Percentiles rank a stretch among this genome's conserved stretches.
These are phyloP conservation scores for Lithosia quadra DNA, from an alignment of 2,888 invertebrate species.

Conservation along the genomic window DNA sequence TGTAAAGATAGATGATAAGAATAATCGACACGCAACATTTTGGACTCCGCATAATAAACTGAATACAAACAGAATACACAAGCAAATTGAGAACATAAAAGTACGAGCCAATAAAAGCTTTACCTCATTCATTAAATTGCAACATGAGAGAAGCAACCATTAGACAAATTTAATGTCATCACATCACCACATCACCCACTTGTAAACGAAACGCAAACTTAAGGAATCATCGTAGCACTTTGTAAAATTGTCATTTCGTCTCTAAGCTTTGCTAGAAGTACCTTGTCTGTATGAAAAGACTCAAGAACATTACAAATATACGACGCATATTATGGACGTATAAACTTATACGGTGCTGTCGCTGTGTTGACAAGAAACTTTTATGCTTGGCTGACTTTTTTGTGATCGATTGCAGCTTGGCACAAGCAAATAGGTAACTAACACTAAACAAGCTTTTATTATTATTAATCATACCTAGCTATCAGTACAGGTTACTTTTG, in stretches of 20 bases:
- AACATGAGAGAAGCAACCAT: constrained; percentile 4
- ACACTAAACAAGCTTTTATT: too few relatives aligned
- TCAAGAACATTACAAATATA: constrained; percentile 41
- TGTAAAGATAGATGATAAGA: constrained; percentile 16
- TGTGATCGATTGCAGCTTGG: constrained; percentile 11
- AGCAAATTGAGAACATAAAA: constrained; percentile 27
- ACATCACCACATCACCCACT: constrained; percentile 3
- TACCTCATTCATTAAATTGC: constrained; percentile 12
- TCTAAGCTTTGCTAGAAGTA: constrained; percentile 42
- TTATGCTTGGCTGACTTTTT: constrained; percentile 18
- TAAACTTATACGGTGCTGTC: constrained; percentile 15
- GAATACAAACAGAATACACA: constrained; percentile 32
- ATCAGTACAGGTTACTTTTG: background rate
- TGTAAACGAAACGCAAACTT: constrained; percentile 22
- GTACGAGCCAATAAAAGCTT: background rate
- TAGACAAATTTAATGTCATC: background rate
- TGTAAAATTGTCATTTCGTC: constrained; percentile 53
- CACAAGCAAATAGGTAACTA: constrained; percentile 8
- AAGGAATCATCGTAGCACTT: constrained; percentile 50
- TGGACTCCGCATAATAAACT: constrained; percentile 34
- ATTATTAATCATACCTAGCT: constrained; percentile 11
- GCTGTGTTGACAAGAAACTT: constrained; percentile 14
- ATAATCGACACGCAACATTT: constrained; percentile 32
- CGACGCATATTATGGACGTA: constrained; percentile 28
- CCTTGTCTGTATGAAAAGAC: constrained; percentile 55